Conservation (phyloP, 2,797 vertebrate species). For the Potorous gilbertii region DNA sequence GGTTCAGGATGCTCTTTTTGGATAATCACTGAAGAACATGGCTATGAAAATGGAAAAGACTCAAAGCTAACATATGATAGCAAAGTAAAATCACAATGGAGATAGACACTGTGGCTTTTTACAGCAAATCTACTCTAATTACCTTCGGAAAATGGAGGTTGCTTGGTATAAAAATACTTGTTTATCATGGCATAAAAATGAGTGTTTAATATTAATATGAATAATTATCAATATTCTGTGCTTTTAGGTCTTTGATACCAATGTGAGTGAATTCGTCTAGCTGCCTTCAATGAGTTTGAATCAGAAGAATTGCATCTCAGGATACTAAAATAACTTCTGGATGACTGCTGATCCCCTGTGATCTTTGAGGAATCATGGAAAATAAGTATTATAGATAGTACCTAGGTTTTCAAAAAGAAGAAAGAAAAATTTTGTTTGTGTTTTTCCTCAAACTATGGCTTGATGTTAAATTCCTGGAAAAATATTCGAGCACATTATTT, state of each 20-base stretch:
- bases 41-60: neutral
- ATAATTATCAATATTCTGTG: neutral
- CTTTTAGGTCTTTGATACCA: neutral
- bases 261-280: neutral
- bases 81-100: neutral
- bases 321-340: neutral
- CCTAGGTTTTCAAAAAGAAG: neutral
- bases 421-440: neutral
- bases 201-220: neutral
- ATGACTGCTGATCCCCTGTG: neutral
- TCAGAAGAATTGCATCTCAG: neutral
- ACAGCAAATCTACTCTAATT: neutral
- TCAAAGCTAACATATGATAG: neutral
- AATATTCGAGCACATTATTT: neutral
- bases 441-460: neutral
- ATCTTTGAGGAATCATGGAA: neutral
- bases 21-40: neutral
- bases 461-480: neutral
- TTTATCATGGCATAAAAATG: constrained; percentile 1
- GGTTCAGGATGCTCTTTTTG: neutral
- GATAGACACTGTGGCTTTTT: neutral
- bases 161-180: neutral
- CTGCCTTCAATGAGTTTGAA: neutral
- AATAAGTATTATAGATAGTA: neutral
- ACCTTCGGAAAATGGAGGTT: neutral